These are phyloP conservation scores for Columba janthina DNA, from an alignment of 2,113 vertebrate genomes.

Conservation along the genomic window DNA sequence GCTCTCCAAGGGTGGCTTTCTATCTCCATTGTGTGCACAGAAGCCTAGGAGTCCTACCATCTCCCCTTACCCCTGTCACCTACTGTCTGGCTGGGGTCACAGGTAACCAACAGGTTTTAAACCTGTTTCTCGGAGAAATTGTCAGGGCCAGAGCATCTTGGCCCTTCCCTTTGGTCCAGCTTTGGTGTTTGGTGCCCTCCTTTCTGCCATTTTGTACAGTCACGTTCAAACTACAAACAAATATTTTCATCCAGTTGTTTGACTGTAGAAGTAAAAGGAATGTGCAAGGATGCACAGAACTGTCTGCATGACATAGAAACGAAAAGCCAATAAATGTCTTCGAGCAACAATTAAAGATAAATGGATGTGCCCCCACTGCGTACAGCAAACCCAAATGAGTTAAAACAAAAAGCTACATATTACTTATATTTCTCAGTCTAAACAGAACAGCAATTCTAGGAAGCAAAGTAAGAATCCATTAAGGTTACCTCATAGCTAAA, in stretches of 20 bases:
- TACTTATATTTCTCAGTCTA: neutral
- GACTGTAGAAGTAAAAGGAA: neutral
- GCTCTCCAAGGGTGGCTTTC: neutral
- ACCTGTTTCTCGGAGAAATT: neutral
- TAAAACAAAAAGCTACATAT: neutral
- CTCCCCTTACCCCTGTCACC: accelerated
- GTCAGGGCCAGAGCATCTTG: neutral
- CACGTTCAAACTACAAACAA: neutral
- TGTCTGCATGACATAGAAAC: neutral
- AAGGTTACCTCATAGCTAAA: neutral
- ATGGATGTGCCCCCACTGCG: too few relatives aligned
- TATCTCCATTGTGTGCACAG: neutral
- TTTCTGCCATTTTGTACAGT: neutral
- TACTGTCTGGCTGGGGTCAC: neutral
- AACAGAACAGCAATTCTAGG: neutral
- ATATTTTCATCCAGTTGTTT: neutral
- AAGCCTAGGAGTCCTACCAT: neutral
- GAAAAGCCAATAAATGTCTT: neutral
- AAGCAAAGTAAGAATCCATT: neutral
- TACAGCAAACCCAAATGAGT: neutral
- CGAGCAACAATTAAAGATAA: neutral
- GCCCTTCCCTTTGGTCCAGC: neutral
- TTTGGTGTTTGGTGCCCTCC: neutral
- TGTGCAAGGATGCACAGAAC: neutral
- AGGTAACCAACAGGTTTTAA: neutral